A percentile compares a stretch with the other conserved stretches of the same genome.
Evolutionary conservation across 1,140 invertebrate species (phyloP).

Genomic region (Oncopodura yosiiana): DNA sequence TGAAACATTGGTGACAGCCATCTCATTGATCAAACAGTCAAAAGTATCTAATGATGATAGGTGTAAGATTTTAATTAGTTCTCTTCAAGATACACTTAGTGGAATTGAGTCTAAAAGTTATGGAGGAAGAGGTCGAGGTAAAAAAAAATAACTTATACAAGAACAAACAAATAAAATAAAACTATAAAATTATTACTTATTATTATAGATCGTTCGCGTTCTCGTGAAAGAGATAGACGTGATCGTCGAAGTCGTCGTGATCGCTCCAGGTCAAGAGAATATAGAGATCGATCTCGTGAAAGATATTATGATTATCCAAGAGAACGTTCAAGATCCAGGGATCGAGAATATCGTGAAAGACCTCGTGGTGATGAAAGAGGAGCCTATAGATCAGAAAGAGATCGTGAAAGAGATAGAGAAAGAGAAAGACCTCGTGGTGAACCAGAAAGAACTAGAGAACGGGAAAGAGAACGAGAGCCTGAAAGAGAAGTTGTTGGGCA

Average conservation of each 20-base stretch:
- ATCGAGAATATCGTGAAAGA: constrained; percentile 44
- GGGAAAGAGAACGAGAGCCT: constrained; percentile 37
- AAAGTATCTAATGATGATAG: constrained; percentile 95
- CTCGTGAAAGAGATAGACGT: constrained; percentile 62
- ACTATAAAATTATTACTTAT: not conserved
- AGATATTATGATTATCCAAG: constrained; percentile 38
- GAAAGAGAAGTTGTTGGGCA: constrained; percentile 38
- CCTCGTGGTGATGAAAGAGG: constrained; percentile 43
- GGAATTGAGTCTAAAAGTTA: constrained; percentile 96
- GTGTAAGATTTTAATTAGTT: constrained; percentile 95
- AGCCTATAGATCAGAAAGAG: constrained; percentile 19
- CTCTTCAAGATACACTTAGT: constrained; percentile 90
- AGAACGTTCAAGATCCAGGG: constrained; percentile 30
- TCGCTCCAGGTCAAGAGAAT: constrained; percentile 70
- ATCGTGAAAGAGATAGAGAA: constrained; percentile 40
- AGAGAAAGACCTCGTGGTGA: constrained; percentile 37
- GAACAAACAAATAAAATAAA: not conserved
- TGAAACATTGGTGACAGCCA: constrained; percentile 95
- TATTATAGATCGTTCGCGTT: constrained; percentile 55
- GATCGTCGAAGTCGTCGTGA: constrained; percentile 56
- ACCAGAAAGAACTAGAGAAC: constrained; percentile 35
- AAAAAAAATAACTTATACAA: too few relatives aligned
- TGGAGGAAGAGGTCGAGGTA: constrained; percentile 51
- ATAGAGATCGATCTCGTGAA: constrained; percentile 59
- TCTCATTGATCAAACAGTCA: constrained; percentile 96